Evolutionary conservation across 2,888 invertebrate genomes (phyloP).

Genomic region (Pristionchus exspectatus): DNA sequence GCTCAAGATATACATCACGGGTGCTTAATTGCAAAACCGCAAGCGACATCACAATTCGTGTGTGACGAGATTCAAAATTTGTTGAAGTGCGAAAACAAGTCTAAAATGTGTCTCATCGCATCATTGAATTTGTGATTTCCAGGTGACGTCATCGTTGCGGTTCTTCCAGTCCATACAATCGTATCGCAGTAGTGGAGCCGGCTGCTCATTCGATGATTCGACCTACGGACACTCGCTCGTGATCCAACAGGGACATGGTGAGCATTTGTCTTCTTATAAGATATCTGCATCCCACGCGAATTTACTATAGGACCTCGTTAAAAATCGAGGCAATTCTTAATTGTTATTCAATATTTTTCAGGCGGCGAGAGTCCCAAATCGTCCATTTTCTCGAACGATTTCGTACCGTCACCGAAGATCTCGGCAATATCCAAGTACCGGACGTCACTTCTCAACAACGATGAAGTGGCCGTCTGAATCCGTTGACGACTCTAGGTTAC

Average conservation of each 20-base stretch:
- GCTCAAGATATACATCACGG: neutral
- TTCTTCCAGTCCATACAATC: conserved; percentile 76
- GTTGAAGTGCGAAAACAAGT: neutral
- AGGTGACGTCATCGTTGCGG: conserved; percentile 73
- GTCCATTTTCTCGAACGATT: conserved; percentile 52
- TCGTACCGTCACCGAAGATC: conserved; percentile 47
- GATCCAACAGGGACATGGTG: conserved; percentile 50
- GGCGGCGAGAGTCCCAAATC: conserved; percentile 53
- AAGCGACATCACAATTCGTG: neutral
- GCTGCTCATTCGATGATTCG: conserved; percentile 70
- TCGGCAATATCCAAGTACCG: conserved; percentile 31
- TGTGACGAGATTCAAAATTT: neutral
- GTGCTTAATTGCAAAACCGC: neutral
- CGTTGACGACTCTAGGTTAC: neutral
- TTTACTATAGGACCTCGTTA: neutral
- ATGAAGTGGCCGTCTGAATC: conserved; percentile 54
- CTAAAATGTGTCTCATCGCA: neutral
- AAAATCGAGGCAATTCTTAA: neutral
- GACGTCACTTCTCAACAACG: conserved; percentile 34
- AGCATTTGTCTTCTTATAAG: neutral
- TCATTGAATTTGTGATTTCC: neutral
- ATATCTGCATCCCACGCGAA: neutral
- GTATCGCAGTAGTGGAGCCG: conserved; percentile 72
- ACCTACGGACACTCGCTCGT: conserved; percentile 54
- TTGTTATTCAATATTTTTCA: neutral